phyloP scores from a whole-genome alignment of 2,888 invertebrate genomes.

The Meghimatium bilineatum region DNA sequence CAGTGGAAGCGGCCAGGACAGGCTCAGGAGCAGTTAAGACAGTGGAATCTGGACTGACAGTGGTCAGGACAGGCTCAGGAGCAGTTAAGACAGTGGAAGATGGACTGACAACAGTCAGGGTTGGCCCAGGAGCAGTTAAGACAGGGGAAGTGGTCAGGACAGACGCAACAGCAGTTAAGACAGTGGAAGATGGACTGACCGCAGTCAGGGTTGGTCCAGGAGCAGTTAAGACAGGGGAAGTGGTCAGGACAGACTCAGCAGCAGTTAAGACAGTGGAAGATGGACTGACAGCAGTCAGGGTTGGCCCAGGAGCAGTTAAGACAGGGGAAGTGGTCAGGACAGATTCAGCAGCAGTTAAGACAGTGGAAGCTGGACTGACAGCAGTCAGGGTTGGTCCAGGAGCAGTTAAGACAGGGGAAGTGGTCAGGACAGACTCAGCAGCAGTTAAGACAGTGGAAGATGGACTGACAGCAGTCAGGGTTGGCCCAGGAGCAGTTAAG shows the following conservation, averaged over 20 bases:
- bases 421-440: not conserved
- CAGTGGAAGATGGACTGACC: not conserved
- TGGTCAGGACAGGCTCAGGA: not conserved
- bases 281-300: too few relatives aligned
- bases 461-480: not conserved
- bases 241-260: too few relatives aligned
- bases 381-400: not conserved
- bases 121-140: not conserved
- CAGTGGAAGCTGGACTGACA: not conserved
- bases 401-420: not conserved
- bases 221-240: too few relatives aligned
- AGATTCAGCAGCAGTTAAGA: not conserved
- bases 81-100: not conserved
- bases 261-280: too few relatives aligned
- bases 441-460: not conserved
- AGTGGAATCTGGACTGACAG: not conserved
- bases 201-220: not conserved
- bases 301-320: not conserved
- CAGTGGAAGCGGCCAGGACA: too few relatives aligned
- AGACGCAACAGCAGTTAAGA: not conserved
- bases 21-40: not conserved
- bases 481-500: not conserved
- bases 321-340: not conserved
- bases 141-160: not conserved
- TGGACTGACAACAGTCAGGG: not conserved